phyloP scores from a whole-genome alignment of 2,113 vertebrate species.

The Gavia stellata region DNA sequence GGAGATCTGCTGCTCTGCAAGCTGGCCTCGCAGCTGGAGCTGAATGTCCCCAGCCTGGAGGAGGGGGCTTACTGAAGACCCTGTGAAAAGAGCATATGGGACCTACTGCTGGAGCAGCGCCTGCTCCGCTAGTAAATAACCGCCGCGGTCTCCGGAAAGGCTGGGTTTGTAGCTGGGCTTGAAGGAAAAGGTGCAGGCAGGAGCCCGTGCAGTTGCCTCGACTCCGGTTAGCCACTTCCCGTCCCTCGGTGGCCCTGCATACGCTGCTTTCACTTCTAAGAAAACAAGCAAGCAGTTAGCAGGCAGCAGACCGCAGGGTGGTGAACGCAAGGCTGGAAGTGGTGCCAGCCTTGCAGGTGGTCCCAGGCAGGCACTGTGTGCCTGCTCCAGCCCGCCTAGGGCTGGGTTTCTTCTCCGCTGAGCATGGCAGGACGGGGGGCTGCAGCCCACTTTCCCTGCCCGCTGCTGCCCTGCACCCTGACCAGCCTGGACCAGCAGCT shows the following conservation, averaged over 20 bases:
- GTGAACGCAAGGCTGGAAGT: fast-evolving
- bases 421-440: fast-evolving
- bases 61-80: fast-evolving
- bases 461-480: fast-evolving
- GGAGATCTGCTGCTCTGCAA: not conserved
- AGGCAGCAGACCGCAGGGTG: not conserved
- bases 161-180: not conserved
- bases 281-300: fast-evolving
- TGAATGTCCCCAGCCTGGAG: not conserved
- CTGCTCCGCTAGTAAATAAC: fast-evolving
- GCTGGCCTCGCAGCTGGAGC: not conserved
- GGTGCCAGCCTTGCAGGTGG: fast-evolving
- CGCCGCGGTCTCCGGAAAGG: fast-evolving
- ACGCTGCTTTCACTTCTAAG: fast-evolving
- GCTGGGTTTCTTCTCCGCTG: not conserved
- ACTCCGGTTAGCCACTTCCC: not conserved
- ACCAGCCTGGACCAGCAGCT: not conserved
- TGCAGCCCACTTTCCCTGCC: not conserved
- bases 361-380: not conserved
- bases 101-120: fast-evolving
- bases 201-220: fast-evolving
- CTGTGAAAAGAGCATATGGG: fast-evolving
- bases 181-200: not conserved
- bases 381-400: not conserved
- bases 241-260: fast-evolving